Evolutionary conservation across 2,797 vertebrate genomes (phyloP), one percentile per base, ranked within the genome.

Genomic region (Pangasius krempfi): DNA sequence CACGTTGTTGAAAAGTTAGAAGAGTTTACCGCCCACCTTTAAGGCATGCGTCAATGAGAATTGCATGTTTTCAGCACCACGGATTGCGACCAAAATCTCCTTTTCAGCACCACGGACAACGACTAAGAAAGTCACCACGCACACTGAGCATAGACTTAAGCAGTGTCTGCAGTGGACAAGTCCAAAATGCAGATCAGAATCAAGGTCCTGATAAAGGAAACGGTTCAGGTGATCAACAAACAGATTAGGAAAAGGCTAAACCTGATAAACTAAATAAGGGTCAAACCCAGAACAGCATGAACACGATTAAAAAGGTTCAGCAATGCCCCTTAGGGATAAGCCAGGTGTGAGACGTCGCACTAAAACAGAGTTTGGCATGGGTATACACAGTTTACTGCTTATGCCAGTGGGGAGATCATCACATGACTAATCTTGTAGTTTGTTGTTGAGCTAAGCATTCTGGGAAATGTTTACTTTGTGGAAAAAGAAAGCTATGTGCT

Each of bases 21-120:
- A 16, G 50, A 52, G 25, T 78, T 6, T 78, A 5, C 14, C 4
- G n/a, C 5, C 25, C 75, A 52, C 27, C 27, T 52, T 16, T 3
- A 52, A 6, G 27, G 25, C 44, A 52, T 1, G 22, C n/a, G 27
- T 30, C 50, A 30, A 0, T 9, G n/a, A 78, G 27, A 78, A 52
- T 0, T 16, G 5, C 44, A 27, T 2, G 2, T 37, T 25, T 56
- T 81, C 62, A 52, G 82, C 44, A 50, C 58, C 60, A 30, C 12
- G 5, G 37, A 50, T 5, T 66, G 81, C 5, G 2, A 62, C 20
- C 25, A 9, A 8, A 27, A 8, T 50, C 25, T 20, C 37, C 2
- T 33, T 6, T 88, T 88, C 80, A 91, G 87, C 52, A 88, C 79
- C 85, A 78, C 1, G 52, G 88, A 88, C 85, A 89, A 79, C 6